A percentile compares a stretch with the other conserved stretches of the same genome.
These are phyloP conservation scores for Acutogordius australiensis DNA, from an alignment of 2,888 invertebrate genomes.

Conservation along the genomic window DNA sequence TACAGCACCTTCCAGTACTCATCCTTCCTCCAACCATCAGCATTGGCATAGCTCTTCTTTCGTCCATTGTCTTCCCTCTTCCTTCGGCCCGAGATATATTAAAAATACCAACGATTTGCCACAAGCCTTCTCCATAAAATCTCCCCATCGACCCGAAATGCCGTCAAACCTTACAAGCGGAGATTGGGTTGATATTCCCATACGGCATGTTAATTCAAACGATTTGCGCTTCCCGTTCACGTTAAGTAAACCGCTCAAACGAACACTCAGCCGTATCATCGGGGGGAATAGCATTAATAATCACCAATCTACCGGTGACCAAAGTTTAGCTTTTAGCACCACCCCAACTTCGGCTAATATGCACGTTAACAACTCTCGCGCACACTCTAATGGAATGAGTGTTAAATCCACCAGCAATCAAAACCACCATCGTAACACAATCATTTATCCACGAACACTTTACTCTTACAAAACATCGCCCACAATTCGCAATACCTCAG, in stretches of 20 bases:
- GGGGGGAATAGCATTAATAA: neutral
- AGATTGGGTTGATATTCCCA: too few relatives aligned
- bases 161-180: too few relatives aligned
- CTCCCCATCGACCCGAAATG: too few relatives aligned
- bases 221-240: neutral
- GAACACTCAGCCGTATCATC: neutral
- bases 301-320: neutral
- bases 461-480: too few relatives aligned
- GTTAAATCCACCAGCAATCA: neutral
- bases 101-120: too few relatives aligned
- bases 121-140: neutral
- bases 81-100: too few relatives aligned
- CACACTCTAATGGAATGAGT: neutral
- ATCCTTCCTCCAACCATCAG: too few relatives aligned
- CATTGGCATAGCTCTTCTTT: too few relatives aligned
- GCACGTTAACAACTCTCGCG: too few relatives aligned
- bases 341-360: neutral
- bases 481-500: neutral
- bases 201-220: neutral
- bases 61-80: too few relatives aligned
- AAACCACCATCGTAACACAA: too few relatives aligned
- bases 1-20: neutral
- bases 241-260: neutral
- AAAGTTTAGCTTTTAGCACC: neutral
- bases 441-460: too few relatives aligned